Percentiles rank a stretch among this genome's conserved stretches.
These are phyloP conservation scores for Malurus elegans DNA, from an alignment of 2,113 vertebrate species.

Conservation along the genomic window DNA sequence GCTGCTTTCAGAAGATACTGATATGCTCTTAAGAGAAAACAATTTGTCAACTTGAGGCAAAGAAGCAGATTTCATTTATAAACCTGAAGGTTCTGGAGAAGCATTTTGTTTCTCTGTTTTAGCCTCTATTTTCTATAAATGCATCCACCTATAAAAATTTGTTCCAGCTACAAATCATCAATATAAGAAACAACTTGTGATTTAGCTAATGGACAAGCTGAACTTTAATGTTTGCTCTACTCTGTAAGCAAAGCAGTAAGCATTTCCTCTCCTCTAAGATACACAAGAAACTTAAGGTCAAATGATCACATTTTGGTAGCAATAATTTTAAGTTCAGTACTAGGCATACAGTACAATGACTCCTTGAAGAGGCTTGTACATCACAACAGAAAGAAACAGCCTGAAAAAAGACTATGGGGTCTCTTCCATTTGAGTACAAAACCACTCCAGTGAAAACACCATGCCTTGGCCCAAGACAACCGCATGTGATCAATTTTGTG, in stretches of 20 bases:
- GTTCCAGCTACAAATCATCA: not conserved
- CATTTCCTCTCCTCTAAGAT: not conserved
- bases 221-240: not conserved
- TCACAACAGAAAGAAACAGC: fast-evolving
- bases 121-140: not conserved
- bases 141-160: not conserved
- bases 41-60: slow-evolving; percentile 7
- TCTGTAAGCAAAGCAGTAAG: not conserved
- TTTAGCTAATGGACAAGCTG: not conserved
- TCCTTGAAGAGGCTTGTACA: not conserved
- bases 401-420: not conserved
- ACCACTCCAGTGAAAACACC: not conserved
- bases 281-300: not conserved
- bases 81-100: not conserved
- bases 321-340: not conserved
- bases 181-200: not conserved
- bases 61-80: not conserved
- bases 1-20: slow-evolving; percentile 88
- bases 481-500: not conserved
- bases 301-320: not conserved
- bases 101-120: not conserved
- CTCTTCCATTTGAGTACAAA: not conserved
- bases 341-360: not conserved
- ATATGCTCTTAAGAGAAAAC: slow-evolving; percentile 81
- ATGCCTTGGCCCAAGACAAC: not conserved